phyloP scores from a whole-genome alignment of 1,140 invertebrate species.

The Lepidurus packardi region DNA sequence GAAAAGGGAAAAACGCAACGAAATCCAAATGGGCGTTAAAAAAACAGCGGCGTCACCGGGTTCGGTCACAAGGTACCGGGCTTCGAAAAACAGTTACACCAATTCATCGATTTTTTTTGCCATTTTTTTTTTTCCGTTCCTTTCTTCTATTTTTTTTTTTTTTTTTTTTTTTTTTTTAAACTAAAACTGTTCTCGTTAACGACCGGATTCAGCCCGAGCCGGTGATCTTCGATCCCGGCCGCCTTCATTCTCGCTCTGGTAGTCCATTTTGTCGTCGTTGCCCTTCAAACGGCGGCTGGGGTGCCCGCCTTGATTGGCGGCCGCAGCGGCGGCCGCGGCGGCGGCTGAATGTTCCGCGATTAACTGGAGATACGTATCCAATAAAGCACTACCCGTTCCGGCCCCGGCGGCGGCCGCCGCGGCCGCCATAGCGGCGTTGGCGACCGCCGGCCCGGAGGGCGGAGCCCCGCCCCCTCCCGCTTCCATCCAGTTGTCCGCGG shows the following conservation, averaged over 20 bases:
- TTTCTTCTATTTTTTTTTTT: too few relatives aligned
- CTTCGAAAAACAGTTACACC: too few relatives aligned
- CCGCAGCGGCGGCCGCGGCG: constrained; percentile 35
- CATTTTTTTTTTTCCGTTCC: too few relatives aligned
- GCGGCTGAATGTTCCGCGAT: constrained; percentile 66
- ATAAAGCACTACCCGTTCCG: constrained; percentile 63
- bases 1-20: too few relatives aligned
- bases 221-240: constrained; percentile 25
- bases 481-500: constrained; percentile 25
- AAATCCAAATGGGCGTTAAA: too few relatives aligned
- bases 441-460: neutral
- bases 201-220: neutral
- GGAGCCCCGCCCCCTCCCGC: neutral
- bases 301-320: constrained; percentile 10
- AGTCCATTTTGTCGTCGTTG: constrained; percentile 3
- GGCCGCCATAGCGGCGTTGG: constrained; percentile 28
- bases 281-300: neutral
- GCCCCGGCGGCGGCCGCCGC: constrained; percentile 37
- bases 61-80: too few relatives aligned
- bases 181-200: neutral
- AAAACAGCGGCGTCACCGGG: too few relatives aligned
- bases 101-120: too few relatives aligned
- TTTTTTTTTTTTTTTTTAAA: too few relatives aligned
- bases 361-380: constrained; percentile 77
- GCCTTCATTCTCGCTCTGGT: neutral